Percentiles rank a stretch among this genome's conserved stretches.
Evolutionary conservation across 1,140 invertebrate species (phyloP).

Genomic region (Drosophila miranda): DNA sequence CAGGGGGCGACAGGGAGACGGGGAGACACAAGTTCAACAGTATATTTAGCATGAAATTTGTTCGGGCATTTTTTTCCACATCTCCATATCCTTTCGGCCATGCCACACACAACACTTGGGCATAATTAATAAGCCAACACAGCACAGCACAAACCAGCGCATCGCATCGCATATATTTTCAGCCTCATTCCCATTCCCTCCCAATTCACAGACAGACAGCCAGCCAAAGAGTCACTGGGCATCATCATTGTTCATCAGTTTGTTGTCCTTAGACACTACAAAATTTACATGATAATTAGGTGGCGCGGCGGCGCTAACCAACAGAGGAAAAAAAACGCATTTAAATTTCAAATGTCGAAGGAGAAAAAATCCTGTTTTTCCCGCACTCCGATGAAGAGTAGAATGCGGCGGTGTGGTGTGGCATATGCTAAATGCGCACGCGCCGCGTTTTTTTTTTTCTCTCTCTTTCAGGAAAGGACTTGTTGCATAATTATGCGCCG

Average conservation of each 20-base stretch:
- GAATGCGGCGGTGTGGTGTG: neutral
- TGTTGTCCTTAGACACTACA: slow-evolving; percentile 56
- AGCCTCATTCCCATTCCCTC: slow-evolving; percentile 16
- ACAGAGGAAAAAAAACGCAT: slow-evolving; percentile 45
- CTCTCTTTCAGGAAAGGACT: slow-evolving; percentile 68
- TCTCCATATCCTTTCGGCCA: slow-evolving; percentile 56
- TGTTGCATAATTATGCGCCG: slow-evolving; percentile 79
- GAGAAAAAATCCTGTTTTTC: slow-evolving; percentile 62
- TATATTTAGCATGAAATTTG: slow-evolving; percentile 73
- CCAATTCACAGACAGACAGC: slow-evolving; percentile 37
- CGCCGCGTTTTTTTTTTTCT: slow-evolving; percentile 56
- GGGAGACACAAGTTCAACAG: slow-evolving; percentile 41
- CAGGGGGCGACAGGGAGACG: neutral
- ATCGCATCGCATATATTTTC: slow-evolving; percentile 5
- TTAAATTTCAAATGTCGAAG: slow-evolving; percentile 76
- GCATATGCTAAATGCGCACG: slow-evolving; percentile 78
- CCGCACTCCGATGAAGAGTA: slow-evolving; percentile 8
- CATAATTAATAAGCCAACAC: slow-evolving; percentile 74
- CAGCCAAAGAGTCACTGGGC: slow-evolving; percentile 26
- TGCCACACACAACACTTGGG: slow-evolving; percentile 69
- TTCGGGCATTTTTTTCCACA: slow-evolving; percentile 58
- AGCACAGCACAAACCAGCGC: slow-evolving; percentile 8
- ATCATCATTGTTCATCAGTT: slow-evolving; percentile 35
- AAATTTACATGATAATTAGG: slow-evolving; percentile 80
- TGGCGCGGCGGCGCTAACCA: slow-evolving; percentile 52